Percentiles rank a stretch among this genome's conserved stretches.
Conservation (phyloP, 2,797 vertebrate species). For the Dermochelys coriacea region DNA sequence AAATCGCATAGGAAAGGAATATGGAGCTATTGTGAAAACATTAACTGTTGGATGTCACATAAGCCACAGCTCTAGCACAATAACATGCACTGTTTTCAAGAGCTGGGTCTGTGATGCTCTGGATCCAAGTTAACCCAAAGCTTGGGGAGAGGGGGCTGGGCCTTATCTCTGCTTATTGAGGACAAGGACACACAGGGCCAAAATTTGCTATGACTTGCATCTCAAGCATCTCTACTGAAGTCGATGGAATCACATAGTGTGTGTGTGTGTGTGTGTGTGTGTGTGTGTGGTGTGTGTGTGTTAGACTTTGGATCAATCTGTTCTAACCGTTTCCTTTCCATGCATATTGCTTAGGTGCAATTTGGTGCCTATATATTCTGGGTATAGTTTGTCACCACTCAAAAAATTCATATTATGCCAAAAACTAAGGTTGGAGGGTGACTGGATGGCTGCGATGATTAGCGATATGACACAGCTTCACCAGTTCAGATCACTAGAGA, state of each 20-base stretch:
- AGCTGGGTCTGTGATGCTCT: not conserved
- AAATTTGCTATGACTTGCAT: not conserved
- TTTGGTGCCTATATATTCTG: not conserved
- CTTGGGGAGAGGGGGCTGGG: not conserved
- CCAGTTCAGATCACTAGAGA: not conserved
- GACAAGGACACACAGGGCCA: not conserved
- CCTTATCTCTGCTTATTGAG: not conserved
- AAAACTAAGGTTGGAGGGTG: not conserved
- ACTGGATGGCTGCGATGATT: not conserved
- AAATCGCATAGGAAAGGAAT: not conserved
- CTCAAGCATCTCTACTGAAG: not conserved
- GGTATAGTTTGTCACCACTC: not conserved
- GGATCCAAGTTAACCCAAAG: not conserved
- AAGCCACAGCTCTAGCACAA: not conserved
- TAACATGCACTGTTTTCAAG: not conserved
- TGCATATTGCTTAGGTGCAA: not conserved
- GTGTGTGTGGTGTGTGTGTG: not conserved
- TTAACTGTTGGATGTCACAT: not conserved
- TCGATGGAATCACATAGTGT: not conserved
- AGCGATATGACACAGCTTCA: not conserved
- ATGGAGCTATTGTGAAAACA: not conserved
- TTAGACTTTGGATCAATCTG: not conserved
- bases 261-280: not conserved
- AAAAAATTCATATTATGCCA: not conserved
- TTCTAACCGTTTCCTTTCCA: not conserved